Base-by-base conservation (phyloP, 2,888 invertebrate genomes). In the Aromia moschata region DNA sequence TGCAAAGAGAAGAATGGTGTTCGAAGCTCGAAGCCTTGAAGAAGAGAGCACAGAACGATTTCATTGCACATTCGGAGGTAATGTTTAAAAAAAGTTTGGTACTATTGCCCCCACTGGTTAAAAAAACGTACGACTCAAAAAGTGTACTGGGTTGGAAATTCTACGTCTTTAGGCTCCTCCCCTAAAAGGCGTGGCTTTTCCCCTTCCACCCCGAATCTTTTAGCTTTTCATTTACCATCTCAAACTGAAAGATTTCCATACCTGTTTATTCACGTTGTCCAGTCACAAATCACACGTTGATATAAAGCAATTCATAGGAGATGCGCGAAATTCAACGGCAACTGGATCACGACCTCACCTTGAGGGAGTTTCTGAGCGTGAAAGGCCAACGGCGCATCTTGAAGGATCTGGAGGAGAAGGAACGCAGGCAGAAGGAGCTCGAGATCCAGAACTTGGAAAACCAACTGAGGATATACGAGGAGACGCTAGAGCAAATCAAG, bases 291-390 rank as follows among this genome's bases (percentile, higher is more conserved):
- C n/a, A n/a, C n/a, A n/a, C n/a, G 7, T 25, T 25, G 7, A 54
- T 14, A 11, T n/a, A 2, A 15, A 20, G 20, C 31, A 41, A 5
- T 44, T 40, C 44, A 11, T 70, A 89, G 83, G 95, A 95, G 83
- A 94, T 95, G 84, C 87, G 94, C 41, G 94, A 94, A 74, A 86
- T 96, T 55, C 91, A 94, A 73, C 83, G 95, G 0, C 89, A 92
- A 59, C 81, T 96, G 31, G 94, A 95, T 76, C 91, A 94, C 77
- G 93, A 94, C 76, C 83, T 90, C 70, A 92, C 92, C 70, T 81
- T 96, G 20, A 89, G 93, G 71, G 90, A 92, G 73, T 96, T 96
- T 78, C 86, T 95, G 53, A 89, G 90, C 3, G 88, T 91, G 0
- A 95, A 95, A 78, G 91, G 92, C 0, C 93, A 94, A 62, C 90